These are phyloP conservation scores for Heterodera schachtii DNA, from an alignment of 1,140 invertebrate species.

Conservation along the genomic window DNA sequence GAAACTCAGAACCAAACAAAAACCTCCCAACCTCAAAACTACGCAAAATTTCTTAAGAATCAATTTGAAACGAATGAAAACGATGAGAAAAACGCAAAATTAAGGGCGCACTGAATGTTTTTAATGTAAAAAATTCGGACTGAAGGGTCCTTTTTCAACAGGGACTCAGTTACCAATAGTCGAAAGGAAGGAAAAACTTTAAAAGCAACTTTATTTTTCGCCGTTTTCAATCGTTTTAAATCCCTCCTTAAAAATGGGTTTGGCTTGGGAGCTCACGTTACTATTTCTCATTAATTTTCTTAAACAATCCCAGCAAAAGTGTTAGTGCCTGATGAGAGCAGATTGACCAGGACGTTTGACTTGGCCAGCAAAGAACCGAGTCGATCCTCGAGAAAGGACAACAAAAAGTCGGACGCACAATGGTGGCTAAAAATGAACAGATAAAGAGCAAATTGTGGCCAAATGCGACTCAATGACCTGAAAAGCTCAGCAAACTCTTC, in stretches of 20 bases:
- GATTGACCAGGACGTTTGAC: slow-evolving; percentile 32
- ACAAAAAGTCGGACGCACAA: slow-evolving; percentile 44
- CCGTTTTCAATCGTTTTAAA: too few relatives aligned
- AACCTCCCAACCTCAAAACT: background rate
- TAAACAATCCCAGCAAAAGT: too few relatives aligned
- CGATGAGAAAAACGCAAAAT: too few relatives aligned
- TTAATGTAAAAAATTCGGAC: too few relatives aligned
- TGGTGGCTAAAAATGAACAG: slow-evolving; percentile 15
- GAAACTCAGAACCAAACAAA: background rate
- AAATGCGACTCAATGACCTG: slow-evolving; percentile 5
- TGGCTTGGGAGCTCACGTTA: background rate
- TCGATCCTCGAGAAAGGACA: slow-evolving; percentile 48
- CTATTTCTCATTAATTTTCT: slow-evolving; percentile 18
- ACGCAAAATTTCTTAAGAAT: too few relatives aligned
- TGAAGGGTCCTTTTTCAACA: too few relatives aligned
- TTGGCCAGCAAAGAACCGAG: slow-evolving; percentile 47
- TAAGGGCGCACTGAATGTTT: too few relatives aligned
- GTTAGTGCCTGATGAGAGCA: slow-evolving; percentile 26
- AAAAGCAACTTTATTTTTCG: too few relatives aligned
- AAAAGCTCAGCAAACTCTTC: slow-evolving; percentile 48
- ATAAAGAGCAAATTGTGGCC: background rate
- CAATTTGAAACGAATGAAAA: too few relatives aligned
- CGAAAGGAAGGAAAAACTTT: too few relatives aligned
- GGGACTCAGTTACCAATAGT: too few relatives aligned
- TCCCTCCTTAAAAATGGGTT: too few relatives aligned